Percentiles rank a stretch among this genome's conserved stretches.
Evolutionary conservation across 1,140 invertebrate species (phyloP).

Genomic region (Drosophila baimaii): DNA sequence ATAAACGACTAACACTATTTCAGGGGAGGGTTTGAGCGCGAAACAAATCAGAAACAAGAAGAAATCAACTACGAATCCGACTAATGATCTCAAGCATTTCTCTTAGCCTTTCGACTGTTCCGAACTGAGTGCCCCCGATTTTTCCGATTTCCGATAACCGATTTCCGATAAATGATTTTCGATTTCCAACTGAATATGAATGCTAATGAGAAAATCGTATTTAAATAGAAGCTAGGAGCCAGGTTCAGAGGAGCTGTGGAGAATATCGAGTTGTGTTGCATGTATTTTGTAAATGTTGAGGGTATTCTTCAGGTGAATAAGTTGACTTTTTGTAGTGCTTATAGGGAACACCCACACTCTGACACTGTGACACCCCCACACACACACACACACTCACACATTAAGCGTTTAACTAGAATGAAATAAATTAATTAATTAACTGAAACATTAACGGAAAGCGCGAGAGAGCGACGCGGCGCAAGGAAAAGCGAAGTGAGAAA

Average conservation of each 20-base stretch:
- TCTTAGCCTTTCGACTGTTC: conserved; percentile 25
- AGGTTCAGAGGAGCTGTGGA: background rate
- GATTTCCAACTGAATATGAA: background rate
- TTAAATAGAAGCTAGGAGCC: conserved; percentile 29
- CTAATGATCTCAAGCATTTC: conserved; percentile 52
- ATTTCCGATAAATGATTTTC: conserved; percentile 2
- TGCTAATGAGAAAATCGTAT: conserved; percentile 15
- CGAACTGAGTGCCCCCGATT: conserved; percentile 9
- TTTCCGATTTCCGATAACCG: conserved; percentile 1
- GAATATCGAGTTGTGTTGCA: conserved; percentile 37
- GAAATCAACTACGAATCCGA: conserved; percentile 41
- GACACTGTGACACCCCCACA: conserved; percentile 1
- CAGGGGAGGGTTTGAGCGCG: conserved; percentile 34
- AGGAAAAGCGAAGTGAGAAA: conserved; percentile 25
- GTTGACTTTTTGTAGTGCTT: conserved; percentile 39
- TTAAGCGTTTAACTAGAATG: conserved; percentile 54
- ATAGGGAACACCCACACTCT: conserved; percentile 33
- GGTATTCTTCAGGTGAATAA: conserved; percentile 38
- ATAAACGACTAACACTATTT: conserved; percentile 19
- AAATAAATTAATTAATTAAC: conserved; percentile 62
- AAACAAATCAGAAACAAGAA: conserved; percentile 26
- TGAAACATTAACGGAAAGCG: conserved; percentile 40
- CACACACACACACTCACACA: conserved; percentile 31
- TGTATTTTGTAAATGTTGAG: conserved; percentile 43
- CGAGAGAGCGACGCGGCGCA: too few species aligned